phyloP scores from a whole-genome alignment of 2,888 invertebrate species.

The Caenorhabditis angaria region DNA sequence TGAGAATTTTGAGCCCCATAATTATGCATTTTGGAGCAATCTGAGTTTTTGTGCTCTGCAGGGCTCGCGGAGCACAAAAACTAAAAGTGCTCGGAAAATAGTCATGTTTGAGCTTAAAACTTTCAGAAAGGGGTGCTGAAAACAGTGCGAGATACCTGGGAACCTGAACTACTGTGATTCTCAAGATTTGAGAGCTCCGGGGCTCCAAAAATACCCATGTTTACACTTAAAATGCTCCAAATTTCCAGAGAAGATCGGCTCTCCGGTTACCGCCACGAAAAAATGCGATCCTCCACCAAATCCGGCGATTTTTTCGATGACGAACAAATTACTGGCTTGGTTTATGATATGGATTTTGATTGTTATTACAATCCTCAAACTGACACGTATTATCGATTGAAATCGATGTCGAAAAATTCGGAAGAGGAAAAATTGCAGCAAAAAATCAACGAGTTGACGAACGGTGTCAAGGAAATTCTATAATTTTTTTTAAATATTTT shows the following conservation, averaged over 20 bases:
- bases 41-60: not conserved
- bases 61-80: not conserved
- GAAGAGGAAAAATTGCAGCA: not conserved
- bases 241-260: slow-evolving; percentile 47
- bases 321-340: slow-evolving; percentile 41
- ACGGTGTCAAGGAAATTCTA: no score
- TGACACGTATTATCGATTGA: slow-evolving; percentile 51
- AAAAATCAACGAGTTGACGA: no score
- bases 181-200: not conserved
- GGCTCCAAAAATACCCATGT: not conserved
- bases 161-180: not conserved
- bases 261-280: slow-evolving; percentile 47
- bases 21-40: no score
- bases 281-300: slow-evolving; percentile 34
- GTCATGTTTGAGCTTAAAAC: not conserved
- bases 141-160: not conserved
- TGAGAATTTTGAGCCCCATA: no score
- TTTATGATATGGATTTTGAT: slow-evolving; percentile 55
- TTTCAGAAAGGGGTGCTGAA: not conserved
- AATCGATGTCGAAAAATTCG: slow-evolving; percentile 15
- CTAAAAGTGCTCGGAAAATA: no score
- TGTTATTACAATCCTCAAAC: slow-evolving; percentile 53
- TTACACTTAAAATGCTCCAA: not conserved
- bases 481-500: no score
- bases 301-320: slow-evolving; percentile 25